A percentile compares a stretch with the other conserved stretches of the same genome.
phyloP scores from a whole-genome alignment of 2,888 invertebrate genomes.

The Drosophila flavopinicola region DNA sequence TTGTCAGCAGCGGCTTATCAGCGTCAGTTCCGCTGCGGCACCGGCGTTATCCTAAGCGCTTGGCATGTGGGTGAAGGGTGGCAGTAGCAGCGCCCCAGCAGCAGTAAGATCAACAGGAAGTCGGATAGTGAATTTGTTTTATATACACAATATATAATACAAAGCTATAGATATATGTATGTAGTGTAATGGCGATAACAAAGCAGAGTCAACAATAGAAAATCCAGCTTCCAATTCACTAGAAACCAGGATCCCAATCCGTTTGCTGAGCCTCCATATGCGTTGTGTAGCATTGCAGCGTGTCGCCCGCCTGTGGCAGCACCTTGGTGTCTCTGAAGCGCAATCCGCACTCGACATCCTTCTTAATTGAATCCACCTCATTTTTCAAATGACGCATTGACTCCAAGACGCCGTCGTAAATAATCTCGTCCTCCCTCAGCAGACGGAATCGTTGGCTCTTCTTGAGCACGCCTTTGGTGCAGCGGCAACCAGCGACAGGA shows the following conservation, averaged over 20 bases:
- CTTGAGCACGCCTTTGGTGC: constrained; percentile 90
- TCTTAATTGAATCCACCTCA: constrained; percentile 93
- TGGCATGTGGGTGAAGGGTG: constrained; percentile 83
- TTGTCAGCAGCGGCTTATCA: constrained; percentile 62
- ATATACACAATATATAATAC: constrained; percentile 66
- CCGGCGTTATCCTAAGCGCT: constrained; percentile 76
- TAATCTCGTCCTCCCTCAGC: constrained; percentile 87
- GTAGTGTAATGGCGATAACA: constrained; percentile 44
- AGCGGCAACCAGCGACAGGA: constrained; percentile 95
- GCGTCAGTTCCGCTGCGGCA: constrained; percentile 81
- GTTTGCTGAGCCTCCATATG: constrained; percentile 88
- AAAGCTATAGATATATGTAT: constrained; percentile 52
- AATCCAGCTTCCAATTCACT: constrained; percentile 51
- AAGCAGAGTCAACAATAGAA: constrained; percentile 26
- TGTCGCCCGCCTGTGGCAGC: constrained; percentile 90
- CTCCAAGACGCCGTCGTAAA: constrained; percentile 89
- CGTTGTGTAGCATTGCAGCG: constrained; percentile 90
- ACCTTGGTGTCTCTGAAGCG: constrained; percentile 88
- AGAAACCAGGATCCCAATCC: constrained; percentile 95
- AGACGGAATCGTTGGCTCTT: constrained; percentile 89
- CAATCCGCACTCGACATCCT: constrained; percentile 95
- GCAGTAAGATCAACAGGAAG: constrained; percentile 75
- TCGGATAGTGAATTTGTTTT: constrained; percentile 65
- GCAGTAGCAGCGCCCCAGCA: constrained; percentile 54
- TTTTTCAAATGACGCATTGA: constrained; percentile 96